Base-by-base conservation (phyloP, 2,113 vertebrate genomes). In the Lasiurus borealis region DNA sequence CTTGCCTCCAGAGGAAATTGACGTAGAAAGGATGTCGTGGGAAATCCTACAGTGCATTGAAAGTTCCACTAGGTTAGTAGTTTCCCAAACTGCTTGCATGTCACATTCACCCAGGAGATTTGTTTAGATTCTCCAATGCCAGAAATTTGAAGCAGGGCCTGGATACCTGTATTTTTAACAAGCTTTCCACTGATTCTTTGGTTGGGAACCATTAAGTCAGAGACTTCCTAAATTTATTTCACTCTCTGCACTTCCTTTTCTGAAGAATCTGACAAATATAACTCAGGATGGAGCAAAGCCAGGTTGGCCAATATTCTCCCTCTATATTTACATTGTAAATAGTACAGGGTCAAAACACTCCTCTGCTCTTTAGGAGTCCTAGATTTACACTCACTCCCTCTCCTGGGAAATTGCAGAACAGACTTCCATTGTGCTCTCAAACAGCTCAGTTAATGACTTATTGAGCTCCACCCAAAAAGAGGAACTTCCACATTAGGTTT, bases 241-340 rank as follows among this genome's bases (percentile, higher is more conserved):
- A 68, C 88, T 29, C 40, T 64, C 88, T 48, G 59, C 48, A 62
- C 73, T 73, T 90, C 48, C 18, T 90, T 85, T 85, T 85, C 73
- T 72, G 46, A 92, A 86, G 68, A 89, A 82, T 82, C 52, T 40
- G 73, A 85, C 59, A 81, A 88, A 40, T 36, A 85, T 44, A 34
- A 76, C 31, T 44, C 40, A 86, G 40, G 27, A 31, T 81, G 69
- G 25, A 40, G 34, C 91, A 95, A 52, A 52, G 44, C 40, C 7
- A 27, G 18, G 2, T 2, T 23, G 8, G 75, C 16, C 18, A 36
- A 54, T 14, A 15, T 52, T 40, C 50, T 83, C 6, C 23, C 23
- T 23, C 71, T 36, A 1, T 64, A 27, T 66, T 86, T 76, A 34
- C 16, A 66, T 36, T 50, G 34, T 66, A 16, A 72, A 59, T 50